These are phyloP conservation scores for Hypomecis atomaria DNA, from an alignment of 2,888 invertebrate genomes.

Conservation along the genomic window DNA sequence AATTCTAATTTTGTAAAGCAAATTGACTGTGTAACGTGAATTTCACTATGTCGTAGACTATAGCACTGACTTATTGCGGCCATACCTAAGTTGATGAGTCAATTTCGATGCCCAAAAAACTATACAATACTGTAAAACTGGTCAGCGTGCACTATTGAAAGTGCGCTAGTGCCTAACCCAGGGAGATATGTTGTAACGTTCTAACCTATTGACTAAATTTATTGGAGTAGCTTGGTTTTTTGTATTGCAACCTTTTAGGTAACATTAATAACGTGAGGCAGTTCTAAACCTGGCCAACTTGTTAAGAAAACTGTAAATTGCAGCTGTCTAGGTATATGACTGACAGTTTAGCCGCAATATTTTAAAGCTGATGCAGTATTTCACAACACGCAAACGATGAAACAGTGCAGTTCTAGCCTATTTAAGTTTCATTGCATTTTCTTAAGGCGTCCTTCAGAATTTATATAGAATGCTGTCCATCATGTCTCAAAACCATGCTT, in stretches of 20 bases:
- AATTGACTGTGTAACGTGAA: constrained; percentile 7
- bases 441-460: constrained; percentile 14
- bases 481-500: constrained; percentile 52
- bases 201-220: background rate
- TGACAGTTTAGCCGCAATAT: constrained; percentile 17
- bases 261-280: background rate
- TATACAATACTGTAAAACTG: background rate
- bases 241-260: background rate
- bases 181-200: no score
- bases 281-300: background rate
- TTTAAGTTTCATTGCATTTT: constrained; percentile 35
- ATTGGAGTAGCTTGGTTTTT: background rate
- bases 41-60: constrained; percentile 1
- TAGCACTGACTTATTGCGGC: constrained; percentile 4
- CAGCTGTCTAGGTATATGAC: constrained; percentile 13
- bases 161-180: no score
- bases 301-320: constrained; percentile 18
- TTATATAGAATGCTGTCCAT: constrained; percentile 22
- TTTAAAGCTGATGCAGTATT: constrained; percentile 23
- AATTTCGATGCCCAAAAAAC: constrained; percentile 3
- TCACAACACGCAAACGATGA: constrained; percentile 20
- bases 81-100: background rate
- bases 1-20: constrained; percentile 4
- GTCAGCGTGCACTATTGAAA: constrained; percentile 1
- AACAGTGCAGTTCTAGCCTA: constrained; percentile 40